Conservation (phyloP, 2,113 vertebrate species). For the Austrofundulus limnaeus region DNA sequence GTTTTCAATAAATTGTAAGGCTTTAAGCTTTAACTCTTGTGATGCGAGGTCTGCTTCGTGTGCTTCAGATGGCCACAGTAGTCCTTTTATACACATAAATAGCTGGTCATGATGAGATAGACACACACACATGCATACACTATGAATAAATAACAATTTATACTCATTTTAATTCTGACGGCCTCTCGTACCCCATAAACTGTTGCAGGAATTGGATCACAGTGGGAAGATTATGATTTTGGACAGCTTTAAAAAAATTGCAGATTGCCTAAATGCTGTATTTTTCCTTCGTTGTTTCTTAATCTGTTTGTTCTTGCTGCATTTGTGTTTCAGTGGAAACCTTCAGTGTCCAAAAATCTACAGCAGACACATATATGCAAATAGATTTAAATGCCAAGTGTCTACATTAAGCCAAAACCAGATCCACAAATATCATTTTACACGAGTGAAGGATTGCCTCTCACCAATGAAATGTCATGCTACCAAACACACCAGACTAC, state of each 20-base stretch:
- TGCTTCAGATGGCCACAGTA: slow-evolving; percentile 88
- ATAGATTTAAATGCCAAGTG: too few relatives aligned
- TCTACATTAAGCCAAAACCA: too few relatives aligned
- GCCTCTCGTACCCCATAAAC: slow-evolving; percentile 87
- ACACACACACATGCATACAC: slow-evolving; percentile 21
- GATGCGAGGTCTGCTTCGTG: slow-evolving; percentile 74
- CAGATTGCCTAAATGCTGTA: slow-evolving; percentile 77
- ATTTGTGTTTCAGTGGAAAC: slow-evolving; percentile 21
- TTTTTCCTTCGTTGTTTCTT: slow-evolving; percentile 55
- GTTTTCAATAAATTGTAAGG: slow-evolving; percentile 7
- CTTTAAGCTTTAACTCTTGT: background rate
- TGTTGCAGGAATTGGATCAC: slow-evolving; percentile 91
- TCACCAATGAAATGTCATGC: too few relatives aligned
- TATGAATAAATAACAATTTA: slow-evolving; percentile 76
- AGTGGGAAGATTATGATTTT: slow-evolving; percentile 89
- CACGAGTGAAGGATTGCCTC: too few relatives aligned
- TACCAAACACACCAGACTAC: too few relatives aligned
- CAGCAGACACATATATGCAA: too few relatives aligned
- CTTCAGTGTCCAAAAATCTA: too few relatives aligned
- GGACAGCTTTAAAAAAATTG: slow-evolving; percentile 86
- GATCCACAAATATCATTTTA: too few relatives aligned
- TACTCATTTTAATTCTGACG: slow-evolving; percentile 97
- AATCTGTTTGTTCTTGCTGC: slow-evolving; percentile 8
- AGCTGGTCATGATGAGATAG: slow-evolving; percentile 86
- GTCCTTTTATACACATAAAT: slow-evolving; percentile 95